Conservation (phyloP, 2,113 vertebrate genomes). For the Toxostoma redivivum region DNA sequence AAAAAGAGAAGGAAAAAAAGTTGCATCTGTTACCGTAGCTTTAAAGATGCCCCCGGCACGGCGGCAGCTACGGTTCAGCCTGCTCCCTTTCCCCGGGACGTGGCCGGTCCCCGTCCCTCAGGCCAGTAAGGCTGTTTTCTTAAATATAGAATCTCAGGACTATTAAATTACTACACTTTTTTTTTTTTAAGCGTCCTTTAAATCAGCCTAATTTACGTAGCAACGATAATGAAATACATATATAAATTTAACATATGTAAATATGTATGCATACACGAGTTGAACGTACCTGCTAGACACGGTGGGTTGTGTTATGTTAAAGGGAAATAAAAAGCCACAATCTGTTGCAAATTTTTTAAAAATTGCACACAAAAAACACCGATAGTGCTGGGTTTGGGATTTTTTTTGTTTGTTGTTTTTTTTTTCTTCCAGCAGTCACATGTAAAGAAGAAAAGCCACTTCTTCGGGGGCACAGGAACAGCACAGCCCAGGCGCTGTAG, state of each 20-base stretch:
- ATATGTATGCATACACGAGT: constrained; percentile 15
- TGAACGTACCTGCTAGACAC: constrained; percentile 77
- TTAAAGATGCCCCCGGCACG: background rate
- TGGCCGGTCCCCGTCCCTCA: background rate
- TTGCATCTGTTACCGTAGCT: background rate
- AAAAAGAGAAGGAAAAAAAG: background rate
- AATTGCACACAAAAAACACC: constrained; percentile 49
- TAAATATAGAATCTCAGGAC: background rate
- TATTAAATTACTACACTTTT: background rate
- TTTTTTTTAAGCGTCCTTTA: background rate
- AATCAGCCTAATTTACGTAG: background rate
- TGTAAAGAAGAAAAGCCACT: constrained; percentile 66
- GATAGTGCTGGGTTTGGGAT: background rate
- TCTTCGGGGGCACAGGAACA: constrained; percentile 64
- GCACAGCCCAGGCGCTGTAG: constrained; percentile 61
- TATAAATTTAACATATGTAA: constrained; percentile 8
- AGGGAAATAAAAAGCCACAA: constrained; percentile 51
- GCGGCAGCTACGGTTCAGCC: background rate
- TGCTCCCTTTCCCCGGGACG: background rate
- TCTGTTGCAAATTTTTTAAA: constrained; percentile 58
- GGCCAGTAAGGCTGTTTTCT: background rate
- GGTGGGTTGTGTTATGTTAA: constrained; percentile 63
- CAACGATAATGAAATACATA: constrained; percentile 15
- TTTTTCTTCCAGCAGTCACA: constrained; percentile 61
- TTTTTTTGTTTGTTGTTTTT: background rate